Evolutionary conservation across 2,888 invertebrate species (phyloP).

Genomic region (Drosophila sordidapex): DNA sequence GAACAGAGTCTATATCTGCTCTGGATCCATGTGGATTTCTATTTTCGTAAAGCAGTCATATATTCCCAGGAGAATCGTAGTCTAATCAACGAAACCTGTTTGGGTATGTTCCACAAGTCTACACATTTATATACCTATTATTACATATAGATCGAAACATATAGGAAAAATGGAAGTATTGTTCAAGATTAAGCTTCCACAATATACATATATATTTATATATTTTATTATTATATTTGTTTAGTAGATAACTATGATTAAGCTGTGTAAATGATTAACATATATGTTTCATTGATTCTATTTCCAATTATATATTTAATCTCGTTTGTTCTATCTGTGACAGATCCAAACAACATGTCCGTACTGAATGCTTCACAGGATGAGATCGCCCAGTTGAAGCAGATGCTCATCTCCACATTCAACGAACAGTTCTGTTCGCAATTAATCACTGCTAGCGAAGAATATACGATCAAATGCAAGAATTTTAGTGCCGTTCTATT

Average conservation of each 20-base stretch:
- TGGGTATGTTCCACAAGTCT: slow-evolving; percentile 33
- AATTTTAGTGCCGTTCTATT: slow-evolving; percentile 90
- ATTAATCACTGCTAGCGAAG: slow-evolving; percentile 89
- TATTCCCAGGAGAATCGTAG: slow-evolving; percentile 74
- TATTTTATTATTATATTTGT: background rate
- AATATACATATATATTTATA: background rate
- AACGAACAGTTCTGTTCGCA: slow-evolving; percentile 92
- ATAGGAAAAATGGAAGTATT: background rate
- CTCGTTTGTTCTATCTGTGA: slow-evolving; percentile 35
- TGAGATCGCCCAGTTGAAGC: slow-evolving; percentile 89
- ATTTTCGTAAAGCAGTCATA: slow-evolving; percentile 88
- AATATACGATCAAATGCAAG: slow-evolving; percentile 88
- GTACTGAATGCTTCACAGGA: slow-evolving; percentile 87
- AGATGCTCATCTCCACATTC: slow-evolving; percentile 90
- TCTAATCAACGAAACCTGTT: slow-evolving; percentile 58
- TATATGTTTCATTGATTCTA: background rate
- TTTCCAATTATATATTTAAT: background rate
- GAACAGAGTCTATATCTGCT: slow-evolving; percentile 90
- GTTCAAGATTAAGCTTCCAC: background rate
- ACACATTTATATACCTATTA: background rate
- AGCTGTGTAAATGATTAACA: background rate
- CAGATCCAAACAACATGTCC: slow-evolving; percentile 85
- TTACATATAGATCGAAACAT: background rate
- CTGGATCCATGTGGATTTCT: slow-evolving; percentile 91
- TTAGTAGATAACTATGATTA: background rate